Percentiles rank a stretch among this genome's conserved stretches.
These are phyloP conservation scores for Corvus moneduloides DNA, from an alignment of 2,113 vertebrate genomes.

Conservation along the genomic window DNA sequence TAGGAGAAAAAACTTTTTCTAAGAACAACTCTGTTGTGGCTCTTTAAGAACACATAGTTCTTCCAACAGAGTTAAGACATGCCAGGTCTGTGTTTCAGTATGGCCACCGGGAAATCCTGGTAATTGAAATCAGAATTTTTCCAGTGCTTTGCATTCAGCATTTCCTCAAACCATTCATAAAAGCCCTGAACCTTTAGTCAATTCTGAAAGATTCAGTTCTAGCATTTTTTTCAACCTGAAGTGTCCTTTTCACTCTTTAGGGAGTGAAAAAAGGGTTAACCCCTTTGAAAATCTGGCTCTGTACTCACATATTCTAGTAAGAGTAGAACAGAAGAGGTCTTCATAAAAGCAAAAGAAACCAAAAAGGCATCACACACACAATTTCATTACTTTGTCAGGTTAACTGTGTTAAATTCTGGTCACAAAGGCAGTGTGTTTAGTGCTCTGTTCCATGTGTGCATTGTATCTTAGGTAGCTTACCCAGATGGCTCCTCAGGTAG, in stretches of 20 bases:
- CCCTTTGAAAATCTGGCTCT: not conserved
- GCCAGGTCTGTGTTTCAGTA: not conserved
- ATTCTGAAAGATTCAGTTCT: not conserved
- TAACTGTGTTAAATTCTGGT: not conserved
- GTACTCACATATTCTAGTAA: not conserved
- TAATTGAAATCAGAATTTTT: not conserved
- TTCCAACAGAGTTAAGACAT: not conserved
- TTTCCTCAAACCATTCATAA: not conserved
- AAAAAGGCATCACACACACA: not conserved
- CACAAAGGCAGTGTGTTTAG: not conserved
- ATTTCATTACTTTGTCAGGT: not conserved
- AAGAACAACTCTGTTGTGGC: not conserved
- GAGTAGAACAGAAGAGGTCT: not conserved
- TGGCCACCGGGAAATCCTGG: not conserved
- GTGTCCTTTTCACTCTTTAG: not conserved
- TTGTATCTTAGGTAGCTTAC: not conserved
- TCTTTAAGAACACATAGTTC: not conserved
- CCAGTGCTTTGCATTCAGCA: not conserved
- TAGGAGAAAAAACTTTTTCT: not conserved
- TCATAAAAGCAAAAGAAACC: not conserved
- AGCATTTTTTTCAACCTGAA: not conserved
- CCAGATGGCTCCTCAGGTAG: not conserved
- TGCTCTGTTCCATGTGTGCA: not conserved
- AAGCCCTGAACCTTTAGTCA: not conserved
- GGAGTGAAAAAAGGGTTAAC: not conserved